Conservation (phyloP, 2,888 invertebrate species). For the Proisotoma minuta region DNA sequence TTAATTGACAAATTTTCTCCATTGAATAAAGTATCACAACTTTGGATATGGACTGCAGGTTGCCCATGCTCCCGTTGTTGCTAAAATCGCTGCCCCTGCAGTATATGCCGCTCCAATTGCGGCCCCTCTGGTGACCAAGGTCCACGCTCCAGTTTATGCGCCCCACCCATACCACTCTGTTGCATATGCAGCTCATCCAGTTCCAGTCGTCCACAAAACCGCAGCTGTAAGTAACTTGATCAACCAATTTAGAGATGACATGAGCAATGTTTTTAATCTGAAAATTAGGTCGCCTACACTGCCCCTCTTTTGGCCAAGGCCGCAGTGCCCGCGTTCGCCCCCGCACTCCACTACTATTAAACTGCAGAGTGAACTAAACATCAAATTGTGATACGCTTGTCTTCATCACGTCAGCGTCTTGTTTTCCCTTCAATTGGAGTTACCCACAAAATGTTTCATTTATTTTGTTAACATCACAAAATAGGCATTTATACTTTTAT, state of each 20-base stretch:
- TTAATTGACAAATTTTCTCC: constrained; percentile 7
- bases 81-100: constrained; percentile 10
- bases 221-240: background rate
- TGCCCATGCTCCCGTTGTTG: constrained; percentile 16
- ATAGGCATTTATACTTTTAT: background rate
- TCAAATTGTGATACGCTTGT: background rate
- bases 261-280: background rate
- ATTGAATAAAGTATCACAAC: constrained; percentile 17
- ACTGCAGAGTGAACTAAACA: background rate
- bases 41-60: constrained; percentile 26
- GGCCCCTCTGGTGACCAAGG: constrained; percentile 14
- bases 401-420: no score
- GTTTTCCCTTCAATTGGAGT: no score
- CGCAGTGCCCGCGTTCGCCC: constrained; percentile 12
- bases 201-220: background rate
- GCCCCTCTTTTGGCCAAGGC: constrained; percentile 16
- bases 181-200: background rate
- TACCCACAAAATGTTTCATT: no score
- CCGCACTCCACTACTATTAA: constrained; percentile 12
- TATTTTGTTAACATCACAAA: no score
- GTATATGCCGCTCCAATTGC: constrained; percentile 11
- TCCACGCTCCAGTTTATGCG: no score
- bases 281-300: constrained; percentile 5
- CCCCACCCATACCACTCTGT: no score
- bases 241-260: background rate